A percentile compares a stretch with the other conserved stretches of the same genome.
Conservation (phyloP, 2,797 vertebrate species). For the Scolopax bukidnonensis region DNA sequence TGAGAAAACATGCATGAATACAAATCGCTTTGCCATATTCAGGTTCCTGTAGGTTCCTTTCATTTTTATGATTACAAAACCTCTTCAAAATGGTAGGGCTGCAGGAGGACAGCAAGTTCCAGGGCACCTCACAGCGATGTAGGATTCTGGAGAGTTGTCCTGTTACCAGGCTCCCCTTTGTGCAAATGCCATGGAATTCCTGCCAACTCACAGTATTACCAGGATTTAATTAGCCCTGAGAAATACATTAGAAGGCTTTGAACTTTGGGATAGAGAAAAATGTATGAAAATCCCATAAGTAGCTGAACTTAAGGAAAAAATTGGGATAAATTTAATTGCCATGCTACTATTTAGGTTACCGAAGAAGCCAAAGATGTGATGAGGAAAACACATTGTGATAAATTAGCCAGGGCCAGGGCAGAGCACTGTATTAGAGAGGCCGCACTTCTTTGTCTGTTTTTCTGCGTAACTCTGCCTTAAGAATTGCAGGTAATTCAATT, state of each 20-base stretch:
- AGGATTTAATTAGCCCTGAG: slow-evolving; percentile 38
- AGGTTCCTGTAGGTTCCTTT: slow-evolving; percentile 62
- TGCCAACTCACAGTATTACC: background rate
- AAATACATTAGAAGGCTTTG: slow-evolving; percentile 7
- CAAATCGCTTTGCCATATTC: slow-evolving; percentile 71
- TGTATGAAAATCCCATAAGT: slow-evolving; percentile 30
- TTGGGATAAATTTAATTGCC: background rate
- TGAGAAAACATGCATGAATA: slow-evolving; percentile 38
- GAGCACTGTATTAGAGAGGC: background rate
- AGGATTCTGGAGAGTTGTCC: background rate
- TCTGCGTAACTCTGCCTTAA: slow-evolving; percentile 23
- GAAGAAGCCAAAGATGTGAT: background rate
- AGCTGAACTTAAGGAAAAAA: background rate
- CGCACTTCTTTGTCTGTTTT: background rate
- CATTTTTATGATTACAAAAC: slow-evolving; percentile 63
- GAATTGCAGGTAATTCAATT: background rate
- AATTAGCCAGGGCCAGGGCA: background rate
- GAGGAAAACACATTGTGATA: background rate
- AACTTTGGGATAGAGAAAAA: slow-evolving; percentile 25
- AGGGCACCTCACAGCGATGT: background rate
- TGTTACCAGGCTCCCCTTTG: background rate
- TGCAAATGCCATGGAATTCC: background rate
- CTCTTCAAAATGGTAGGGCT: background rate
- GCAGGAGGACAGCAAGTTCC: background rate
- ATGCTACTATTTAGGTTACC: background rate